Conservation (phyloP, 1,140 invertebrate genomes). For the Psix sp. region DNA sequence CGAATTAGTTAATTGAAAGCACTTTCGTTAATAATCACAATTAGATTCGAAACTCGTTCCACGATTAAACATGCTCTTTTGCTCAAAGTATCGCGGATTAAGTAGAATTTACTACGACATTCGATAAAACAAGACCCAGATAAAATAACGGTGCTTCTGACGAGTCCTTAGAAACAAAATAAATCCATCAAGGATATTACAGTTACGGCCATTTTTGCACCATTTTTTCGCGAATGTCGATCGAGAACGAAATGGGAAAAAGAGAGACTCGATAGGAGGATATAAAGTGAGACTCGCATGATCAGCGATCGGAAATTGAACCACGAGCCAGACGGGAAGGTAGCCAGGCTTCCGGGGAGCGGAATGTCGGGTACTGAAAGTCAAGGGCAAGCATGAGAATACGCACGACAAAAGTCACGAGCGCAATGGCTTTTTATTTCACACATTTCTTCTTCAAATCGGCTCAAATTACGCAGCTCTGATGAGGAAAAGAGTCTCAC, state of each 20-base stretch:
- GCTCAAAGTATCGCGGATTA: no score
- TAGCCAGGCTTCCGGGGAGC: slow-evolving; percentile 36
- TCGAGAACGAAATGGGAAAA: neutral
- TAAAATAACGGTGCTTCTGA: slow-evolving; percentile 7
- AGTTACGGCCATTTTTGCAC: slow-evolving; percentile 6
- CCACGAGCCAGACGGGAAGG: slow-evolving; percentile 27
- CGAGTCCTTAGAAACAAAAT: neutral
- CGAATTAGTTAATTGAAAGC: no score
- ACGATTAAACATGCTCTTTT: no score
- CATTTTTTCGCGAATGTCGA: no score
- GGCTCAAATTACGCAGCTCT: slow-evolving; percentile 2
- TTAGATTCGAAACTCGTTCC: no score
- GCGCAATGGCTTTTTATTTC: slow-evolving; percentile 13
- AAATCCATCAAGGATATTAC: neutral
- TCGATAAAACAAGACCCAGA: slow-evolving; percentile 4
- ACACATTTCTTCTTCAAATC: neutral
- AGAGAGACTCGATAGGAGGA: neutral
- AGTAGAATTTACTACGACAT: neutral
- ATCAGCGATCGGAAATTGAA: slow-evolving; percentile 46
- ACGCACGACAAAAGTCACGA: slow-evolving; percentile 18
- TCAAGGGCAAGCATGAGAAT: slow-evolving; percentile 44
- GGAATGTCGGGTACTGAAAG: slow-evolving; percentile 38
- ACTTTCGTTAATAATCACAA: no score
- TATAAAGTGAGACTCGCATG: slow-evolving; percentile 12
- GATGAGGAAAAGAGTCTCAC: neutral